Evolutionary conservation across 1,140 invertebrate genomes (phyloP), one percentile per base, ranked within the genome.

Genomic region (Hermatobates lingyangjiaoensis): DNA sequence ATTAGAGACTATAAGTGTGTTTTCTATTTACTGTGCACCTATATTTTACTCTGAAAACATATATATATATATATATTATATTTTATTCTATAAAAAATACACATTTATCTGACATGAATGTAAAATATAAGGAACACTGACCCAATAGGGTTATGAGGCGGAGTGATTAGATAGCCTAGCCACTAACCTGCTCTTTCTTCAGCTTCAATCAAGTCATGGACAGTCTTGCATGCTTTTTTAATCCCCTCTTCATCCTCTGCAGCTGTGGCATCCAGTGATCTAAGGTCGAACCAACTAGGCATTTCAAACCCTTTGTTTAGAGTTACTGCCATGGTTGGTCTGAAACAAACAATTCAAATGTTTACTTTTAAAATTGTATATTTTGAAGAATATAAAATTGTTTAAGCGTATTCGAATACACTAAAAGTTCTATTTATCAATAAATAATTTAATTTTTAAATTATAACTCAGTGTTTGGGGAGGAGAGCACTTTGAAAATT

Each of bases 221-320:
- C 79, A 58, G 75, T 71, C 56, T 77, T 72, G 27, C 84, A 74
- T 14, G 92, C 89, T 63, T 72, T 74, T 54, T 80, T 75, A 57
- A 98, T 94, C 5, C 88, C 73, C 56, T 63, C 80, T 63, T 87
- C 87, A 71, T 98, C 93, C 71, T 96, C 89, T 14, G 80, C 79
- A 21, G 81, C 83, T 51, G 75, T 79, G 18, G 81, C 77, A 64
- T 90, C 83, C 56, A 97, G 68, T 10, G 83, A 79, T 63, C 77
- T 75, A 49, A 97, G 73, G 71, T 97, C 92, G 73, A 96, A 97
- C 89, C 92, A 95, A 14, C 90, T 92, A 15, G 90, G 89, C 91
- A 96, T 95, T 57, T 76, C 74, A 61, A 91, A 89, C 1, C 91
- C 91, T 56, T 76, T 80, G 71, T 97, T 96, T 27, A 97, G 67